Conservation (phyloP, 2,113 vertebrate species). For the Crotalus horridus region DNA sequence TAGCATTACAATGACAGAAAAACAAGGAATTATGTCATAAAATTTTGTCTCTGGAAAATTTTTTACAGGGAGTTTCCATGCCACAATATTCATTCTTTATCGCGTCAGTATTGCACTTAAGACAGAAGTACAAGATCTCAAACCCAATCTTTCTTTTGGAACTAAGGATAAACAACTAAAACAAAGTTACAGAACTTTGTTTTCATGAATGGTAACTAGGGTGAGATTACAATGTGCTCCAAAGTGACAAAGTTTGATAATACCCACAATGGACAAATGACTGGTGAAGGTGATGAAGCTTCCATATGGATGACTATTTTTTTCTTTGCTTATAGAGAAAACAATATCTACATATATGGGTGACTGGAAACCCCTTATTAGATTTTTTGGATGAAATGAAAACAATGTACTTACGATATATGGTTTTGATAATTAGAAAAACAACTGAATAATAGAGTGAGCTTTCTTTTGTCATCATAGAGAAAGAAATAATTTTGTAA, state of each 20-base stretch:
- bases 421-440: neutral
- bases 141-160: too few relatives aligned
- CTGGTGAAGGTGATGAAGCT: too few relatives aligned
- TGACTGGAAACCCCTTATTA: too few relatives aligned
- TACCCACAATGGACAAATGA: too few relatives aligned
- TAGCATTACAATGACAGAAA: neutral
- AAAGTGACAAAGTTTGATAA: too few relatives aligned
- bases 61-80: neutral
- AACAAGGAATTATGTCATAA: neutral
- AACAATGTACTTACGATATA: neutral
- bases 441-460: neutral
- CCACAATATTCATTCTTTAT: neutral
- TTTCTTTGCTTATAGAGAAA: too few relatives aligned
- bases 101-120: neutral
- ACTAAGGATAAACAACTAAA: too few relatives aligned
- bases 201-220: neutral
- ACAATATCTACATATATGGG: too few relatives aligned
- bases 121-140: neutral
- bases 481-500: neutral
- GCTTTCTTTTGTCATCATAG: neutral
- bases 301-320: too few relatives aligned
- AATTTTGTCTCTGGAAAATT: neutral
- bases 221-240: neutral
- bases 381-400: neutral
- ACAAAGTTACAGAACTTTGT: neutral